Percentiles rank a stretch among this genome's conserved stretches.
These are phyloP conservation scores for Stratiolaelaps scimitus DNA, from an alignment of 1,140 invertebrate genomes.

Conservation along the genomic window DNA sequence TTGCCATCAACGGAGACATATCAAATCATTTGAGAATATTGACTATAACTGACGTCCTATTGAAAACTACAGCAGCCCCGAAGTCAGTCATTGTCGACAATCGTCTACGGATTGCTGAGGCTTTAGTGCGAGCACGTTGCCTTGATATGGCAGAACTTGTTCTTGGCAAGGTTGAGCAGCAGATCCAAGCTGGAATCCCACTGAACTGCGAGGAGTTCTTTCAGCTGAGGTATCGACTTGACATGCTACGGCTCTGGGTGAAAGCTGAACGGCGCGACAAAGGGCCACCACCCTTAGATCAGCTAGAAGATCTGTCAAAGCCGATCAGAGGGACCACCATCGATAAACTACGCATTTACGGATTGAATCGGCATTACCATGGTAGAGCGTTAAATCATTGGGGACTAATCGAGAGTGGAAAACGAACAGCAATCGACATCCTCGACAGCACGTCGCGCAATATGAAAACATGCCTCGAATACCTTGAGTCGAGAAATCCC, in stretches of 20 bases:
- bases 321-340: background rate
- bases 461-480: background rate
- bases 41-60: background rate
- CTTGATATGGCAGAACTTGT: background rate
- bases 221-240: background rate
- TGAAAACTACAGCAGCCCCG: background rate
- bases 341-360: background rate
- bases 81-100: conserved; percentile 1
- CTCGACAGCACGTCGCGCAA: background rate
- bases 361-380: background rate
- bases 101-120: background rate
- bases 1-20: conserved; percentile 6
- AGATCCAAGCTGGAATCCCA: background rate
- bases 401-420: background rate
- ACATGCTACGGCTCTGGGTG: background rate
- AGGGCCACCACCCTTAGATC: background rate
- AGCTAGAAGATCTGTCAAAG: background rate
- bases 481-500: background rate
- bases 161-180: background rate
- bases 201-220: background rate
- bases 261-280: background rate
- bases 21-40: background rate
- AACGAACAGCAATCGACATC: background rate
- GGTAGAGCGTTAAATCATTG: background rate
- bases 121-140: background rate